Conservation (phyloP, 2,113 vertebrate species). For the Bucco capensis region DNA sequence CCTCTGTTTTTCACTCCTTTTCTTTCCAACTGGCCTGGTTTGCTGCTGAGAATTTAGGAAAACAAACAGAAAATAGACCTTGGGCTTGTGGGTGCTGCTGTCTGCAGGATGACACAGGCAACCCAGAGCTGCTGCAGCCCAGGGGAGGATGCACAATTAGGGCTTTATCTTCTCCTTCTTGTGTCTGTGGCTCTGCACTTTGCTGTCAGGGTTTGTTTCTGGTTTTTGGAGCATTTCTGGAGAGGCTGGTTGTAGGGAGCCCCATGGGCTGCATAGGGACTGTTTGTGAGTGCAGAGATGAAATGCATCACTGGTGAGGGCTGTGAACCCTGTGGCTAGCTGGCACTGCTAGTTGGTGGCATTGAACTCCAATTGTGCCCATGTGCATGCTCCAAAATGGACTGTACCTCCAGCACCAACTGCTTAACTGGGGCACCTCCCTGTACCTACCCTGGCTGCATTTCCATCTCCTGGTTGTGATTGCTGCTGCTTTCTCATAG, state of each 20-base stretch:
- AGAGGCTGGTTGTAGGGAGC: background rate
- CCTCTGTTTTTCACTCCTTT: background rate
- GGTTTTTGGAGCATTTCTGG: fast-evolving
- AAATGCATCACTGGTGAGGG: fast-evolving
- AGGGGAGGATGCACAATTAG: background rate
- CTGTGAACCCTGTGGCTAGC: background rate
- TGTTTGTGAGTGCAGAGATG: fast-evolving
- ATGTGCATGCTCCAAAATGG: fast-evolving
- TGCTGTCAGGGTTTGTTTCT: fast-evolving
- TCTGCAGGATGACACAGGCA: background rate
- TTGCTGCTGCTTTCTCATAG: fast-evolving
- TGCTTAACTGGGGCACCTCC: background rate
- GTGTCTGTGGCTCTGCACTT: fast-evolving
- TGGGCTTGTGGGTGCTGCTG: background rate
- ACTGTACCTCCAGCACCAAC: background rate
- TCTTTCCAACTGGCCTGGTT: conserved; percentile 42
- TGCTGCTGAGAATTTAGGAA: conserved; percentile 37
- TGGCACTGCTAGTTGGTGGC: background rate
- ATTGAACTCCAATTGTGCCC: background rate
- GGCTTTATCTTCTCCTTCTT: background rate
- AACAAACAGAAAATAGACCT: background rate
- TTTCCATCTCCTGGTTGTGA: background rate
- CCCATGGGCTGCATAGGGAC: fast-evolving
- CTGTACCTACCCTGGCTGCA: background rate
- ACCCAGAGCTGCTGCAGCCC: background rate